Conservation (phyloP, 2,888 invertebrate species). For the Synergus japonicus region DNA sequence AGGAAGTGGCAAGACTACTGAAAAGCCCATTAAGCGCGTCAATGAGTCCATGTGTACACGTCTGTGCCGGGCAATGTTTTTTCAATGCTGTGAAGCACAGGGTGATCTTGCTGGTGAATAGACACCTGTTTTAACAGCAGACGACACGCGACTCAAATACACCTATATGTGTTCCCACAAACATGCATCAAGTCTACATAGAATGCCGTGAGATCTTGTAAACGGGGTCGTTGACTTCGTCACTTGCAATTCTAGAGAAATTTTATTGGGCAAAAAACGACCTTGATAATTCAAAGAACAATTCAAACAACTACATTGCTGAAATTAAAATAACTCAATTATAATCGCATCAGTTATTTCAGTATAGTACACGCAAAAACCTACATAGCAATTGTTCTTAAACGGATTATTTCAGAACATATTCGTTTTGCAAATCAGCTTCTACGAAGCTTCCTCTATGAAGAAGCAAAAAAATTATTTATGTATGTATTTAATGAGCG, state of each 20-base stretch:
- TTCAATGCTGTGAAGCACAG: conserved; percentile 49
- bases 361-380: no score
- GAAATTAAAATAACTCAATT: no score
- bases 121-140: conserved; percentile 68
- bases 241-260: background rate
- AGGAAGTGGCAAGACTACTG: conserved; percentile 42
- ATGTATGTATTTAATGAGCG: no score
- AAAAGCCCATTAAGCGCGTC: conserved; percentile 50
- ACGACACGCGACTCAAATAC: conserved; percentile 61
- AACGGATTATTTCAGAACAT: background rate
- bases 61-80: conserved; percentile 49
- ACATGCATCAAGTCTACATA: conserved; percentile 27
- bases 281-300: no score
- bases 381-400: background rate
- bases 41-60: conserved; percentile 51
- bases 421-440: no score
- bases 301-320: no score
- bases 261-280: background rate
- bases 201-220: conserved; percentile 49
- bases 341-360: conserved; percentile 34
- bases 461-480: background rate
- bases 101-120: conserved; percentile 64
- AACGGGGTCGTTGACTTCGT: conserved; percentile 53
- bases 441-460: background rate
- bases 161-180: conserved; percentile 44